Evolutionary conservation across 2,888 invertebrate species (phyloP).

Genomic region (Idaea biselata): DNA sequence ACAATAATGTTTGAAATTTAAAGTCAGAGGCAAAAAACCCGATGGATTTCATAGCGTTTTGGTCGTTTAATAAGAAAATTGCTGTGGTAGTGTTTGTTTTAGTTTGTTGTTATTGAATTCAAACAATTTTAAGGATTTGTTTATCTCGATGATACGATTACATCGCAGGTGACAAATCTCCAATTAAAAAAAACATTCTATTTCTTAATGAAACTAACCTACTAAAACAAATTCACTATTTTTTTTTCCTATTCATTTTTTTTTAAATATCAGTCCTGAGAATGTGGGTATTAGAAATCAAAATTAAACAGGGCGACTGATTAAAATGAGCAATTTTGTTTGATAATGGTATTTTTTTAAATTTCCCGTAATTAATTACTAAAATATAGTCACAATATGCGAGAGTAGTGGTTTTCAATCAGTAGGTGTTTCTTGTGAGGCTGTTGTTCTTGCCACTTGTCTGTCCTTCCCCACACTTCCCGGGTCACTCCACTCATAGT

Average conservation of each 20-base stretch:
- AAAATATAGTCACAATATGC: conserved; percentile 1
- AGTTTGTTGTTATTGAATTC: neutral
- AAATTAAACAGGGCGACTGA: neutral
- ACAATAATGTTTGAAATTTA: neutral
- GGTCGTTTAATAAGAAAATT: neutral
- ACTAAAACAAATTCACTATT: neutral
- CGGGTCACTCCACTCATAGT: neutral
- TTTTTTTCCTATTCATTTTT: neutral
- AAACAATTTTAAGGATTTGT: neutral
- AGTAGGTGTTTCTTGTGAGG: neutral
- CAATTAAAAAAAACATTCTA: neutral
- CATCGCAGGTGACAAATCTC: neutral
- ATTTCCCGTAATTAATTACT: neutral
- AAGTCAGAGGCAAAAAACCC: neutral
- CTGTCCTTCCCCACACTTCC: neutral
- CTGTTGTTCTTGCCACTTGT: neutral
- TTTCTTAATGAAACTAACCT: neutral
- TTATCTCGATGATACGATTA: neutral
- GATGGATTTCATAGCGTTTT: neutral
- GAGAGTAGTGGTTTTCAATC: neutral
- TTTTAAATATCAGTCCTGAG: neutral
- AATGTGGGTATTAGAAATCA: neutral
- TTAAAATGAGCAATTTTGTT: neutral
- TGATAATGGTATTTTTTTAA: neutral
- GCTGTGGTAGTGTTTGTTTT: neutral